phyloP scores from a whole-genome alignment of 2,113 vertebrate genomes.

The Sphaerodactylus townsendi region DNA sequence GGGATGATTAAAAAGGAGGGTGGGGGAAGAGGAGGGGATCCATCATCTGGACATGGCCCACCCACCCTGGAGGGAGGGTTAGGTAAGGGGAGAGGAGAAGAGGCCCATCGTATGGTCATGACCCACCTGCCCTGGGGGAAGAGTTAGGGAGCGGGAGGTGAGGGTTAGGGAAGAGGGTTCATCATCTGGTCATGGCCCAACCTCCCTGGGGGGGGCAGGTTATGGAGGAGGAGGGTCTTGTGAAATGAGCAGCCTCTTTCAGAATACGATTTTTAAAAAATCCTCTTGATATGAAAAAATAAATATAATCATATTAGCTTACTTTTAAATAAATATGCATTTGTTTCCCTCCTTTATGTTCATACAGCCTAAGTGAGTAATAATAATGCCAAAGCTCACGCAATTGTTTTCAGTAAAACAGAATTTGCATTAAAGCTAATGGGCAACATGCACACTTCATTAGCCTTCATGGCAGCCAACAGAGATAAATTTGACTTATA shows the following conservation, averaged over 20 bases:
- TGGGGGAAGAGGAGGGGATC: no score
- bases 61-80: no score
- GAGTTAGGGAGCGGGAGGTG: no score
- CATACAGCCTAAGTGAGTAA: not conserved
- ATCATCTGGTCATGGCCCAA: no score
- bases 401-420: not conserved
- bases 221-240: no score
- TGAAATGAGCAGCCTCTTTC: not conserved
- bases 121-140: no score
- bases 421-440: conserved; percentile 2
- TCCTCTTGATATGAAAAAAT: not conserved
- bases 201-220: no score
- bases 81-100: no score
- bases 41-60: no score
- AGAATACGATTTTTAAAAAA: not conserved
- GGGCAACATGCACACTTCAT: not conserved
- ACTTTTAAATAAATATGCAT: not conserved
- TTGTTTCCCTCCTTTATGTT: not conserved
- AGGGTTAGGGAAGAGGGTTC: no score
- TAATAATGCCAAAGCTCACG: not conserved
- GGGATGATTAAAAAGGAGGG: no score
- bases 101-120: no score
- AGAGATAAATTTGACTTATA: not conserved
- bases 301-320: not conserved
- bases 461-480: not conserved